Conservation (phyloP, 2,797 vertebrate species). For the Clarias laeviceps region DNA sequence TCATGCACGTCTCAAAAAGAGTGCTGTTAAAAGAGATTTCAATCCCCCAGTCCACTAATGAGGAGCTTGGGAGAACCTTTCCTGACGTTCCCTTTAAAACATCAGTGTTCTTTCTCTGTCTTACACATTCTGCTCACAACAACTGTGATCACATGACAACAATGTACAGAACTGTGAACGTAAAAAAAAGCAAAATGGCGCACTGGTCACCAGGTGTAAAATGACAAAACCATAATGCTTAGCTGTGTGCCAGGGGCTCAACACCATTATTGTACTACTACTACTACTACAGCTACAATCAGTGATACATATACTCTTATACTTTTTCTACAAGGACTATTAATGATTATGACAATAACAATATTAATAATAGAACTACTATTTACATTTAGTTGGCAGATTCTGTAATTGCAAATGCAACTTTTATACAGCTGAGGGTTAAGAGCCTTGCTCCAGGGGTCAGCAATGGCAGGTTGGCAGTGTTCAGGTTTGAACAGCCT, state of each 20-base stretch:
- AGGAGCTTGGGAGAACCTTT: constrained; percentile 60
- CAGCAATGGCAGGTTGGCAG: no score
- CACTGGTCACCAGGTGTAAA: constrained; percentile 45
- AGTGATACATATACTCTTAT: neutral
- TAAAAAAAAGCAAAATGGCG: constrained; percentile 30
- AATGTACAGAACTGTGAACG: constrained; percentile 52
- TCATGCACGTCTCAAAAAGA: constrained; percentile 26
- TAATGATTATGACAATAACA: neutral
- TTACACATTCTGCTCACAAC: constrained; percentile 44
- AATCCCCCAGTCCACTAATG: constrained; percentile 59
- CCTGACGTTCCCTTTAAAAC: constrained; percentile 53
- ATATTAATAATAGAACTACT: neutral
- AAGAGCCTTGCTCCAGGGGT: no score
- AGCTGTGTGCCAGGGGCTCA: neutral
- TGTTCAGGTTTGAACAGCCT: no score
- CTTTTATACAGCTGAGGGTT: no score
- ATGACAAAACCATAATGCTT: constrained; percentile 15
- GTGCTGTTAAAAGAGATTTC: constrained; percentile 48
- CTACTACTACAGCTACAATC: neutral
- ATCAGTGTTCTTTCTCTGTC: constrained; percentile 48
- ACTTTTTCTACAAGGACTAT: neutral
- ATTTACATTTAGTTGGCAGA: neutral
- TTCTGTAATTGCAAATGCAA: no score
- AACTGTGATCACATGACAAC: constrained; percentile 56
- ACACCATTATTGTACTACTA: neutral